Base-by-base conservation (phyloP, 2,888 invertebrate species). In the Chrysolina americana region DNA sequence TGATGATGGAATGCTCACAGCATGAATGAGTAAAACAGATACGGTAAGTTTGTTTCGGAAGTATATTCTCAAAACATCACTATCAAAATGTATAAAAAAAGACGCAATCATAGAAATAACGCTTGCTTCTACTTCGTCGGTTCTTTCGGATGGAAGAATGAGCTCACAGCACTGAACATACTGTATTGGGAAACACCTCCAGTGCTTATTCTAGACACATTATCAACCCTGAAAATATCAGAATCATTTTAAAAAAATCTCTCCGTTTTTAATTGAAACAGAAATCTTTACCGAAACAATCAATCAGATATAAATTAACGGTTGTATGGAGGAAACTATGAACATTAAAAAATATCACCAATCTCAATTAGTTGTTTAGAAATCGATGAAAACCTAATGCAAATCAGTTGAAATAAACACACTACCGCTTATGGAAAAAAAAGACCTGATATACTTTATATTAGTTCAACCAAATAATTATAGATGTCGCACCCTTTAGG, bases 201-300 rank as follows among this genome's bases (percentile, higher is more conserved):
- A 13, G 56, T 19, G 10, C 56, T 68, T 21, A 56, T 19, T 50
- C n/a, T 19, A 13, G 68, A 68, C 19, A 68, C 56, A 53, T 53
- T 13, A 3, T 53, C 53, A 53, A 15, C 53, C 53, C 21, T 21
- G 19, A 21, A 53, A 53, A 53, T 19, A 53, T 21, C 13, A 36
- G 6, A 36, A 36, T 36, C 8, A 36, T 36, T 6, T 36, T 36
- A 6, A 8, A 8, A 47, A n/a, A n/a, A 23, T 50, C 19, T 68
- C 19, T 21, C 15, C 21, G 1, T 3, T 15, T 47, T 70, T 59
- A 44, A 63, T 63, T 64, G 19, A 62, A 63, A 41, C 19, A 21
- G 28, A 63, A 44, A 13, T 10, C 21, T 70, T 62, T 10, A 8
- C 28, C 28, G 5, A 28, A 28, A 28, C 5, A 28, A 28, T 28